Percentiles rank a stretch among this genome's conserved stretches.
Evolutionary conservation across 35 echinoderm and acorn worm species (phyloP).

Genomic region (Holothuria glaberrima): DNA sequence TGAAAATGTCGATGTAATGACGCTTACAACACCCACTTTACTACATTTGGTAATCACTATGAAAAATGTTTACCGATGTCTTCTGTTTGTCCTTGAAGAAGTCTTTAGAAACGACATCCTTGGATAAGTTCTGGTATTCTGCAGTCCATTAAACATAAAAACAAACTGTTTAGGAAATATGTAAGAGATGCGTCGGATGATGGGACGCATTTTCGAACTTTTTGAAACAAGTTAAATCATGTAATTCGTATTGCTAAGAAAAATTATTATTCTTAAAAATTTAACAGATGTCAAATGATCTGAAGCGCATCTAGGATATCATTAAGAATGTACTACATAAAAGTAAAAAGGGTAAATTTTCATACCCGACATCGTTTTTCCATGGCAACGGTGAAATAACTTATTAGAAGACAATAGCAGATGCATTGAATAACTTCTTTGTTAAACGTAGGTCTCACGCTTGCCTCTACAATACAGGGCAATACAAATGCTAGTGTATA

Average conservation of each 20-base stretch:
- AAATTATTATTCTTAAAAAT: conserved; percentile 1
- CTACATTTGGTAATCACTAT: neutral
- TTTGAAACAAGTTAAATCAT: conserved; percentile 22
- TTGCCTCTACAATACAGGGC: conserved; percentile 35
- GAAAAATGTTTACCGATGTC: conserved; percentile 19
- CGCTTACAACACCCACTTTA: neutral
- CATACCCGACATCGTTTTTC: neutral
- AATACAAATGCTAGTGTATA: neutral
- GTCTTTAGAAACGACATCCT: neutral
- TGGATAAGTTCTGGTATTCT: neutral
- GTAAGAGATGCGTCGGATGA: neutral
- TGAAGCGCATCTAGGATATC: neutral
- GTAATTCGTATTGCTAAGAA: conserved; percentile 32
- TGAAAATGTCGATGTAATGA: conserved; percentile 9
- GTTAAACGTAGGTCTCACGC: conserved; percentile 12
- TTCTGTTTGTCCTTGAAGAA: neutral
- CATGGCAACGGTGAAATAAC: conserved; percentile 14
- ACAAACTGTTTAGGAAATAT: neutral
- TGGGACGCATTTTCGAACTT: conserved; percentile 19
- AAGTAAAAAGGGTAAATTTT: neutral
- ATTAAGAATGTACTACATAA: conserved; percentile 8
- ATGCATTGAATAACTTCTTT: conserved; percentile 22
- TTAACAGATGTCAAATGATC: conserved; percentile 3
- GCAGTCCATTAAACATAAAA: conserved; percentile 10
- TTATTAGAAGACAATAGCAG: conserved; percentile 7